phyloP scores from a whole-genome alignment of 1,140 invertebrate genomes.

The Apis mellifera region Amel_HAv3.1 CM009936.2:15147501-15148000 shows the following conservation, averaged over 20 bases:
- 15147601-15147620: too few relatives aligned
- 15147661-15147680: constrained; percentile 30
- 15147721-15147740: neutral
- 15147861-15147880: constrained; percentile 52
- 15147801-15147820: too few relatives aligned
- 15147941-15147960: constrained; percentile 72
- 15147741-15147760: too few relatives aligned
- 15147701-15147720: too few relatives aligned
- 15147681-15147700: too few relatives aligned
- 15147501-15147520: constrained; percentile 19
- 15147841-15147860: constrained; percentile 73
- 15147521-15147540: constrained; percentile 47
- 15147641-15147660: neutral
- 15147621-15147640: too few relatives aligned
- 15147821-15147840: constrained; percentile 46
- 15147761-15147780: too few relatives aligned
- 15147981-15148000: constrained; percentile 25
- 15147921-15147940: constrained; percentile 65
- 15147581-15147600: too few relatives aligned
- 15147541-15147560: neutral
- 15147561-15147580: too few relatives aligned
- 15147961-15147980: constrained; percentile 44
- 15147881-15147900: constrained; percentile 51
- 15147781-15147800: too few relatives aligned
- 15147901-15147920: constrained; percentile 77